phyloP scores from a whole-genome alignment of 2,113 vertebrate genomes.

The Tachuris rubrigastra region DNA sequence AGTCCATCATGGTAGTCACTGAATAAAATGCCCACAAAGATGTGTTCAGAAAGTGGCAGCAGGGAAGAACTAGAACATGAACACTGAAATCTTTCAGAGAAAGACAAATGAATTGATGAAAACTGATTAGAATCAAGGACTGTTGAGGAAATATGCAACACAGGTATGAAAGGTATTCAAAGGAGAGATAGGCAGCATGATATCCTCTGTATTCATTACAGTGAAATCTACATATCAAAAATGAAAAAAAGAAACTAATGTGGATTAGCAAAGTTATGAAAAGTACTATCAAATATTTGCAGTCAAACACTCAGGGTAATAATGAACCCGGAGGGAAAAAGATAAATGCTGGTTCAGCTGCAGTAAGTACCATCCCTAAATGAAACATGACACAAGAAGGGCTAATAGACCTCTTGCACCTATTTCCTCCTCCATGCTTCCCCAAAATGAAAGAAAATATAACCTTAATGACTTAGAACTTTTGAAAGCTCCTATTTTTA shows the following conservation, averaged over 20 bases:
- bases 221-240: not conserved
- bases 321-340: not conserved
- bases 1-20: not conserved
- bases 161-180: not conserved
- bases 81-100: not conserved
- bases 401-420: not conserved
- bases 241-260: not conserved
- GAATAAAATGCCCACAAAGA: not conserved
- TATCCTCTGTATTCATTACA: not conserved
- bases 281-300: not conserved
- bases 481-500: not conserved
- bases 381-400: not conserved
- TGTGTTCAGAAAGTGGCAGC: not conserved
- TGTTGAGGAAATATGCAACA: not conserved
- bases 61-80: not conserved
- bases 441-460: not conserved
- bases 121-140: not conserved
- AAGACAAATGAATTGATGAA: not conserved
- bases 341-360: not conserved
- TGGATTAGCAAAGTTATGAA: not conserved
- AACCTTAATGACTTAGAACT: not conserved
- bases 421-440: not conserved
- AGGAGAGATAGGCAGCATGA: fast-evolving
- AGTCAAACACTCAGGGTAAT: not conserved
- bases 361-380: not conserved